A percentile compares a stretch with the other conserved stretches of the same genome.
Evolutionary conservation across 2,113 vertebrate species (phyloP).

Genomic region (Archocentrus centrarchus): DNA sequence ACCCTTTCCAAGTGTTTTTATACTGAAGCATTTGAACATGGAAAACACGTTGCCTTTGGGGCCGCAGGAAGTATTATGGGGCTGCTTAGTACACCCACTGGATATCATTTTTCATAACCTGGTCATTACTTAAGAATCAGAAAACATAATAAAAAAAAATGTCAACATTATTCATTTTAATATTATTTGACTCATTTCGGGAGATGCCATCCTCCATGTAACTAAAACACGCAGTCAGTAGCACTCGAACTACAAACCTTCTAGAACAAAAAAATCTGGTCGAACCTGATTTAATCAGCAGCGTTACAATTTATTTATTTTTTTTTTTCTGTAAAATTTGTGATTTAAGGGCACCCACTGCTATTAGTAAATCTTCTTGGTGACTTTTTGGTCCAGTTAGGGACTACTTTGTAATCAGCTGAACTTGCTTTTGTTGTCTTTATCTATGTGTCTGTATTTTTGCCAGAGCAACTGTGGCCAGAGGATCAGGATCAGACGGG

Average conservation of each 20-base stretch:
- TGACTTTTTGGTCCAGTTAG: neutral
- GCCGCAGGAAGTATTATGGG: too few relatives aligned
- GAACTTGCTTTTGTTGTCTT: neutral
- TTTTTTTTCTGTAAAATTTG: neutral
- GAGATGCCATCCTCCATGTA: neutral
- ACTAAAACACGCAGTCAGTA: neutral
- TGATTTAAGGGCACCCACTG: neutral
- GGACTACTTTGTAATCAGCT: neutral
- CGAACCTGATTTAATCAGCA: neutral
- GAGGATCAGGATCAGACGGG: conserved; percentile 92
- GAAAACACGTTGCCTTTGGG: neutral
- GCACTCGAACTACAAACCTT: neutral
- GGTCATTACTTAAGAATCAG: neutral
- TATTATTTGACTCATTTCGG: neutral
- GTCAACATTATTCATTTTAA: neutral
- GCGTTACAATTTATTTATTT: neutral
- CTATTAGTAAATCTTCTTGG: neutral
- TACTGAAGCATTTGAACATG: neutral
- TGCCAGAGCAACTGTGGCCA: conserved; percentile 95
- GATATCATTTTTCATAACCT: neutral
- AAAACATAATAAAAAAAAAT: neutral
- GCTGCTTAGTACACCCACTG: neutral
- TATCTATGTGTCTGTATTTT: neutral
- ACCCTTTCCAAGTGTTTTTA: neutral
- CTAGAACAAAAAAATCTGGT: neutral